Evolutionary conservation across 2,888 invertebrate genomes (phyloP), one percentile per base, ranked within the genome.

Genomic region (Eurytoma adleriae): DNA sequence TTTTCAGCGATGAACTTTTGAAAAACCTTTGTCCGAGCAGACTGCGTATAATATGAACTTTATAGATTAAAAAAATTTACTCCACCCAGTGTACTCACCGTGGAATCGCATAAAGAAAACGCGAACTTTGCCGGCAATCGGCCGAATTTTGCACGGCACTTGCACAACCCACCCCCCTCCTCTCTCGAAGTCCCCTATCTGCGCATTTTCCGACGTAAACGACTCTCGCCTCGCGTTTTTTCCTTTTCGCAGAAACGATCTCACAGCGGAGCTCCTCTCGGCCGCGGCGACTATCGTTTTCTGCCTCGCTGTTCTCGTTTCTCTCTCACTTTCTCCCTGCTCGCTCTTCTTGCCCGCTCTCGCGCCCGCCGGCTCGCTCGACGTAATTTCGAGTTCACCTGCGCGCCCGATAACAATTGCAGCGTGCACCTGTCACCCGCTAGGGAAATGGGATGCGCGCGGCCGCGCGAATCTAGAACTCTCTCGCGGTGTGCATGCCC

Each of bases 361-460:
- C 56, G 27, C 7, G 24, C 54, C 24, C 50, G 20, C 59, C 27
- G 18, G 20, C 62, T 27, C 24, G n/a, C 54, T 40, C 70, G 48
- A 54, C 40, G 73, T 52, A 78, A 78, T 69, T 69, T 69, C 40
- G 54, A 62, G 27, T 30, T 79, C 50, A 74, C 69, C 69, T 64
- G 64, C 54, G 30, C 69, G 64, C 30, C 69, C 79, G 74, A 79
- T 79, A 75, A 71, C 79, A 79, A 71, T 70, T 75, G 64, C 56
- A 78, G 40, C 2, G 52, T 67, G 72, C 72, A 78, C 62, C 79
- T 74, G 79, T 79, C 79, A 64, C 74, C 40, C 69, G 67, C 50
- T 74, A 18, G 27, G 61, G 69, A 79, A 74, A 74, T 79, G 50
- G 50, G 57, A 68, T 78, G 68, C 62, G 3, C 56, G 3, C 30